Evolutionary conservation across 2,797 vertebrate genomes (phyloP), one percentile per base, ranked within the genome.

Genomic region (Alosa sapidissima): DNA sequence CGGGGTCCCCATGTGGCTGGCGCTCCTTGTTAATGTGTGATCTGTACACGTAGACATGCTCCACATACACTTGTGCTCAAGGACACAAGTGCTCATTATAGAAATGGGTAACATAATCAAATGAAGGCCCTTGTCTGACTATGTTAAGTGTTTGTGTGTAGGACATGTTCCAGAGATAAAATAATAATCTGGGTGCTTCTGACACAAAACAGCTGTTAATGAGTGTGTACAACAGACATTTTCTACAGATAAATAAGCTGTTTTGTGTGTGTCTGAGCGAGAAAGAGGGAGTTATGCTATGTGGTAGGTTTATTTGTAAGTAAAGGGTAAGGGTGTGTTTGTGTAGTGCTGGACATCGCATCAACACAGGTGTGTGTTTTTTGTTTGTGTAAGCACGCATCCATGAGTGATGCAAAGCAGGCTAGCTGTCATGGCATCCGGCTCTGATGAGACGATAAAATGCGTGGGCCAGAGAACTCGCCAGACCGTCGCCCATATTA

Each of bases 361-460:
- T 75, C 45, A 19, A 65, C 72, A 72, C 51, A 81, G 82, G 81
- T 85, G 47, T 93, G 93, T 95, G 94, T 95, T 93, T 93, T 93
- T 94, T 41, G 91, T 93, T 89, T 92, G 91, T 92, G 92, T 90
- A 90, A 19, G 68, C 13, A 41, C 14, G 33, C 36, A 45, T 75
- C 88, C 81, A 84, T 91, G 92, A 92, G 55, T 41, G 36, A 75
- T 45, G 68, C 94, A 94, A 95, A 94, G 92, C 93, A 93, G 92
- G 68, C 33, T 41, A 19, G 91, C 93, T 92, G 93, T 95, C 94
- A 93, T 93, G 93, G 93, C 93, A 93, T 90, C 94, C 91, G 92
- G 92, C 91, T 91, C 93, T 91, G 92, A 95, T 95, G 92, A 94
- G 93, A 92, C 93, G 93, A 95, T 94, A 91, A 93, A 92, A 60